phyloP scores from a whole-genome alignment of 2,888 invertebrate genomes.

The Aspidiotus rigidus region DNA sequence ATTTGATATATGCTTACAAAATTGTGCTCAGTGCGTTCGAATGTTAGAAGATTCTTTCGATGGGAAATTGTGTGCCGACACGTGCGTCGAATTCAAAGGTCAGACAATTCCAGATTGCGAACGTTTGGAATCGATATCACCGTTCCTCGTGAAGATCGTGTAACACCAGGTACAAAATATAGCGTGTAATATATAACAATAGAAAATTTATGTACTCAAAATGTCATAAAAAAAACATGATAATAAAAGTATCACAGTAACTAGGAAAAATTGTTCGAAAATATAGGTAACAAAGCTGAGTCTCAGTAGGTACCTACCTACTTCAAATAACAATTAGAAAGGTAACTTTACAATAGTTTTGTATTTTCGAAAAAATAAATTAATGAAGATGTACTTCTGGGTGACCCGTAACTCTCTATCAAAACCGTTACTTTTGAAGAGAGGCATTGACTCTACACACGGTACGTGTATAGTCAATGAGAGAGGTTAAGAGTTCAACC shows the following conservation, averaged over 20 bases:
- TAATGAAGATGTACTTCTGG: too few relatives aligned
- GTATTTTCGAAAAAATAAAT: too few relatives aligned
- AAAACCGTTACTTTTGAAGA: too few relatives aligned
- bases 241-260: constrained; percentile 14
- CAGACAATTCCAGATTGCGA: constrained; percentile 79
- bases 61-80: constrained; percentile 73
- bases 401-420: too few relatives aligned
- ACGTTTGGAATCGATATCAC: constrained; percentile 67
- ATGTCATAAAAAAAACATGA: not conserved
- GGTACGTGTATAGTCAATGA: too few relatives aligned
- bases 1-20: constrained; percentile 65
- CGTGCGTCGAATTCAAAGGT: constrained; percentile 72
- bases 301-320: too few relatives aligned
- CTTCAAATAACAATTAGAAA: too few relatives aligned
- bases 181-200: not conserved
- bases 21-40: constrained; percentile 82
- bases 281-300: too few relatives aligned
- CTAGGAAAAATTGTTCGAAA: not conserved
- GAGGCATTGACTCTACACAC: too few relatives aligned
- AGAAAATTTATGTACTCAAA: not conserved
- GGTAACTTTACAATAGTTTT: too few relatives aligned
- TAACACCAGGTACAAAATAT: constrained; percentile 1
- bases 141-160: constrained; percentile 58
- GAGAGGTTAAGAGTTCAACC: too few relatives aligned
- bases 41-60: constrained; percentile 81